phyloP scores from a whole-genome alignment of 2,888 invertebrate species.

The Torymus auratus region DNA sequence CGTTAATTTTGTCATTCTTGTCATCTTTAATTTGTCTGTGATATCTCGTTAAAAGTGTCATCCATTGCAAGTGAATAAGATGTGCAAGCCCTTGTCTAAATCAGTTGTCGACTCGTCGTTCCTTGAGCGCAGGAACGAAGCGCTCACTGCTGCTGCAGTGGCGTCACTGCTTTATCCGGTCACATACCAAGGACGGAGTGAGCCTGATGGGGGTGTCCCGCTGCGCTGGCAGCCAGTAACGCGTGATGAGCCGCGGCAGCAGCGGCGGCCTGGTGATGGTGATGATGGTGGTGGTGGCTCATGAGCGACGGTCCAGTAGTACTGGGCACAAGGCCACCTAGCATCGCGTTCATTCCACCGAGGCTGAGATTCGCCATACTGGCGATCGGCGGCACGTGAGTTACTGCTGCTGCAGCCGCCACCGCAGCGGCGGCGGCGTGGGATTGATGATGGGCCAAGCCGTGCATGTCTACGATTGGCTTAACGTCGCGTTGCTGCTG shows the following conservation, averaged over 20 bases:
- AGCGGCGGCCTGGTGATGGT: slow-evolving; percentile 40
- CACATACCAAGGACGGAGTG: slow-evolving; percentile 69
- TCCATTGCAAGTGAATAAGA: too few species aligned
- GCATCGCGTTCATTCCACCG: slow-evolving; percentile 68
- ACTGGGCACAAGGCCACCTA: slow-evolving; percentile 62
- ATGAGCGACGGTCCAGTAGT: slow-evolving; percentile 60
- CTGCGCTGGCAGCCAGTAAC: slow-evolving; percentile 11
- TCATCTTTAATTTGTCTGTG: too few species aligned
- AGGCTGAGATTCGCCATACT: slow-evolving; percentile 68
- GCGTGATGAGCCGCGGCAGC: slow-evolving; percentile 33
- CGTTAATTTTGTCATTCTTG: too few species aligned
- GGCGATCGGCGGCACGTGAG: slow-evolving; percentile 52
- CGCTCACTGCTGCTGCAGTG: too few species aligned
- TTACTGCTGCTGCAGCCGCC: background rate
- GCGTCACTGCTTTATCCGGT: slow-evolving; percentile 60
- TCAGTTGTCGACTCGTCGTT: too few species aligned
- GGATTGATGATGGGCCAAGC: slow-evolving; percentile 16
- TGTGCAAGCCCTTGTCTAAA: too few species aligned
- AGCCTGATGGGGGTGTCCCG: slow-evolving; percentile 45
- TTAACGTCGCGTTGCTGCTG: slow-evolving; percentile 62
- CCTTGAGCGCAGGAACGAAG: too few species aligned
- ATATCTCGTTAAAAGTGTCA: too few species aligned
- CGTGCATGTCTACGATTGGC: slow-evolving; percentile 52
- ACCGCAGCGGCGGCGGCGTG: too few species aligned
- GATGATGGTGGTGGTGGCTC: slow-evolving; percentile 64